phyloP scores from a whole-genome alignment of 2,113 vertebrate genomes.

The Thymallus thymallus region DNA sequence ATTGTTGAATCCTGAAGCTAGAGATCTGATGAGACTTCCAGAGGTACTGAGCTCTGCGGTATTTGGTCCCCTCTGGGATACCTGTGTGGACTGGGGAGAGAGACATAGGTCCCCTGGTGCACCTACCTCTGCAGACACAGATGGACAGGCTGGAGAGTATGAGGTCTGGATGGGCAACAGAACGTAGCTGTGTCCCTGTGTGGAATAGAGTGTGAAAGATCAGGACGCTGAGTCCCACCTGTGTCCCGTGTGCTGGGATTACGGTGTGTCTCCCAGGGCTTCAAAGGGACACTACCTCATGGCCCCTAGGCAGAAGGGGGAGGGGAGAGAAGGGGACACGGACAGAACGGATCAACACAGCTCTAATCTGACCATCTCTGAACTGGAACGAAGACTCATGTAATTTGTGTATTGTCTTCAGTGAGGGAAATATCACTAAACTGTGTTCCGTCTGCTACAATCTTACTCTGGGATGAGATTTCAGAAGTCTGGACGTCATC shows the following conservation, averaged over 20 bases:
- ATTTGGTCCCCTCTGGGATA: conserved; percentile 24
- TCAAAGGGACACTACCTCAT: conserved; percentile 48
- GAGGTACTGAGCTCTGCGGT: conserved; percentile 19
- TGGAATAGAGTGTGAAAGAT: conserved; percentile 63
- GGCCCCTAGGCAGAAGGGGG: neutral
- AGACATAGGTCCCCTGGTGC: conserved; percentile 46
- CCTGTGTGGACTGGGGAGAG: conserved; percentile 15
- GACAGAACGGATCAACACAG: conserved; percentile 43
- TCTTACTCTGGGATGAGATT: conserved; percentile 27
- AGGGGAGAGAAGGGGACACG: conserved; percentile 35
- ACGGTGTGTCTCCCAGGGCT: conserved; percentile 13
- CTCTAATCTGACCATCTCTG: conserved; percentile 43
- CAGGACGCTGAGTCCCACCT: conserved; percentile 64
- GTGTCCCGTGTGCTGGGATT: conserved; percentile 63
- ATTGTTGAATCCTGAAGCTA: neutral
- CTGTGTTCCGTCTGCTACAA: conserved; percentile 36
- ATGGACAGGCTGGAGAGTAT: conserved; percentile 24
- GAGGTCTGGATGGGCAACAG: conserved; percentile 44
- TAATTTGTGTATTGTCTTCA: neutral
- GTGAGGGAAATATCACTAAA: neutral
- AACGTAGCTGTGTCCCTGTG: conserved; percentile 54
- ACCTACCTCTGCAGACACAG: conserved; percentile 39
- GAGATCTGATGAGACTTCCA: neutral
- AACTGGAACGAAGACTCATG: conserved; percentile 26
- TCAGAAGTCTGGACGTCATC: conserved; percentile 31